These are phyloP conservation scores for Meleagris gallopavo DNA, from an alignment of 2,113 vertebrate genomes.

Conservation along the genomic window DNA sequence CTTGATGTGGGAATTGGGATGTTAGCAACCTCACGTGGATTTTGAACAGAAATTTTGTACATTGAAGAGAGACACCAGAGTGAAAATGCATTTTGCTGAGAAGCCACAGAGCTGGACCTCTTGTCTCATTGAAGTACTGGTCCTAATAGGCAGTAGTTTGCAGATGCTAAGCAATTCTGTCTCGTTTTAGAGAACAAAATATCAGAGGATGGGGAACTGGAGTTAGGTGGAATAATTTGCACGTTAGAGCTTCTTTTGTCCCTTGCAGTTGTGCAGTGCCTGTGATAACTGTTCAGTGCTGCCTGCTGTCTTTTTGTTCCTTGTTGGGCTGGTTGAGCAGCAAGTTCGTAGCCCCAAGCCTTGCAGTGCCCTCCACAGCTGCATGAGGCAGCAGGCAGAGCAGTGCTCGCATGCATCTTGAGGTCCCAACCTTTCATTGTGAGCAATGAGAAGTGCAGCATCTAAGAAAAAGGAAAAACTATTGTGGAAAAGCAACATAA, in stretches of 20 bases:
- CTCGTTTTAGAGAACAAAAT: fast-evolving
- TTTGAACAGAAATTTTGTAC: not conserved
- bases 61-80: not conserved
- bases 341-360: not conserved
- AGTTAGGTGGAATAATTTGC: not conserved
- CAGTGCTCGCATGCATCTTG: too few species aligned
- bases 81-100: not conserved
- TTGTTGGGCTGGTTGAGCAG: not conserved
- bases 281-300: not conserved
- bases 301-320: not conserved
- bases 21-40: not conserved
- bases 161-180: not conserved
- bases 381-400: not conserved
- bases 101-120: not conserved
- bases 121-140: not conserved
- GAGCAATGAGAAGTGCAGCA: not conserved
- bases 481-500: fast-evolving
- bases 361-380: not conserved
- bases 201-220: fast-evolving
- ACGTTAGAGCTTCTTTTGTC: not conserved
- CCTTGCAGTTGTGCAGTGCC: not conserved
- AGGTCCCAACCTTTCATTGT: not conserved
- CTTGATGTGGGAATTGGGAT: not conserved
- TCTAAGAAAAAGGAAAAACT: not conserved
- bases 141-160: not conserved